Evolutionary conservation across 1,140 invertebrate genomes (phyloP), one percentile per base, ranked within the genome.

Genomic region (Physella acuta): DNA sequence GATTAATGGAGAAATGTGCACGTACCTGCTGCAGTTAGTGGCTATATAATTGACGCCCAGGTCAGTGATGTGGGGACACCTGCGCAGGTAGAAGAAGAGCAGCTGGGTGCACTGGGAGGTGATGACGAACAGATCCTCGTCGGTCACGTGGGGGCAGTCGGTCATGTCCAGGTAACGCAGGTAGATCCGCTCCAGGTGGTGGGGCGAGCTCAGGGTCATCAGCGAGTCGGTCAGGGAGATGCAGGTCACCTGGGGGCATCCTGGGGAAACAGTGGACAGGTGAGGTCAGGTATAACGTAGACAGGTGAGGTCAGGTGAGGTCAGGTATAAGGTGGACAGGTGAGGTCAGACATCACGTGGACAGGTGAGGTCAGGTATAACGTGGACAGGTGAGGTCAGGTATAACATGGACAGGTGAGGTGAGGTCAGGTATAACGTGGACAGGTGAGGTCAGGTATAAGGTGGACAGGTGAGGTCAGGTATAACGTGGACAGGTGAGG

Each of bases 71-170:
- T 71, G 76, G 8, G 90, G 88, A 85, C 94, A 97, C 78, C 94
- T 87, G 71, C 94, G 86, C 26, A 97, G 87, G 84, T 95, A 96
- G n/a, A 97, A 87, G 83, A 92, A 94, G 65, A 90, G 89, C 49
- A 97, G 87, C 74, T 94, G 92, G 1, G 93, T 92, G 85, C 93
- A 96, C 67, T 92, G 93, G 49, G 91, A 88, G 0, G 94, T 90
- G 39, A 95, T 90, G 17, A 92, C 88, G 70, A 91, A 88, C 1
- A 97, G 86, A 4, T 93, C 93, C 28, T 89, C 88, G 80, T 96
- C 94, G 71, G 93, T 91, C 2, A 97, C 87, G 11, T 88, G 87
- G 49, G 89, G 88, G 79, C 94, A 97, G 84, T 96, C 94, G 14
- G 93, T 95, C 56, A 96, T 87, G 73, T 86, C 85, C 36, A 86